Evolutionary conservation across 2,113 vertebrate genomes (phyloP), one percentile per base, ranked within the genome.

Genomic region (Leucosticte australis): DNA sequence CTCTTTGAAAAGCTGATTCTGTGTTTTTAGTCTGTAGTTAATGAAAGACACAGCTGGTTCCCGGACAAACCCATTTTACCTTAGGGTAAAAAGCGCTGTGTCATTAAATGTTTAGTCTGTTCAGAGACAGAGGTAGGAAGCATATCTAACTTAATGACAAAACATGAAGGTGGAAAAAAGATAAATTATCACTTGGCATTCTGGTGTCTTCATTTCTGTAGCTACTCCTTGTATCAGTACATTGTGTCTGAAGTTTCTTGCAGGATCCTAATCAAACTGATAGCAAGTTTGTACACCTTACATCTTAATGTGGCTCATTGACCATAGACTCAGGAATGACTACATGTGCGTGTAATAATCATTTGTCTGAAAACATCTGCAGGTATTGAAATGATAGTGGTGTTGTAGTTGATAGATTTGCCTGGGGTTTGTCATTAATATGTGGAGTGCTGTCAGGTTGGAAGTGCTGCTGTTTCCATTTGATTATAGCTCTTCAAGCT

Each of bases 341-440:
- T 78, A 13, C 0, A 0, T 50, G 28, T 52, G 19, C 37, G 1
- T 16, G 19, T 37, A 63, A 27, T 9, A 79, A 31, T 39, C 2
- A 2, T 75, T 89, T 74, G 68, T 70, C 37, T 93, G 49, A 59
- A 85, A 79, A 76, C 70, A 60, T 60, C 67, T 94, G 57, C 69
- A 64, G 27, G 31, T 60, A 6, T 76, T 90, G 68, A 53, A 53
- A 11, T 62, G 10, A 27, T 41, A 68, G 24, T 4, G 12, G 18
- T 28, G 23, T 21, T 76, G 57, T 37, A 52, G 47, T 65, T 85
- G 41, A 21, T 50, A 30, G 39, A 24, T n/a, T 41, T 78, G 33
- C 8, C n/a, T 42, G 83, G 31, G 5, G 17, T 68, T 68, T 67
- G 33, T 53, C n/a, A 59, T 77, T 20, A 63, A 42, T 37, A 13